phyloP scores from a whole-genome alignment of 2,113 vertebrate species.

The Osmerus eperlanus region DNA sequence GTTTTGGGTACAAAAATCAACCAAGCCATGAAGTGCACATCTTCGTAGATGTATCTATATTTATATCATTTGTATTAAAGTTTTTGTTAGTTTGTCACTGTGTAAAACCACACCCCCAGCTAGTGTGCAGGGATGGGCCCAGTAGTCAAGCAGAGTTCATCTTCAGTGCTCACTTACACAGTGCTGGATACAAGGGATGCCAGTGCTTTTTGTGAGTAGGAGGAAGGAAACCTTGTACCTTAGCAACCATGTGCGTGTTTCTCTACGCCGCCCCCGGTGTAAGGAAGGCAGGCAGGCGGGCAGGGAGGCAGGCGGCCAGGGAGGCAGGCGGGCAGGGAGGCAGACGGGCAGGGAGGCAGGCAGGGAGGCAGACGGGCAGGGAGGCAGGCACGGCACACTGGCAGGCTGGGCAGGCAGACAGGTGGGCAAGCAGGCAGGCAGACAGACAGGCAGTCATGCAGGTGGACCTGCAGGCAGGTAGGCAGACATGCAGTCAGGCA shows the following conservation, averaged over 20 bases:
- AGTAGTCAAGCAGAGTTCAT: conserved; percentile 65
- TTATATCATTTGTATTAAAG: no score
- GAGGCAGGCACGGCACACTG: no score
- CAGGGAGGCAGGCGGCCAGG: conserved; percentile 24
- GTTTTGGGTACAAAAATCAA: no score
- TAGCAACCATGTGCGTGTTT: conserved; percentile 76
- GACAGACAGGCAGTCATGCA: no score
- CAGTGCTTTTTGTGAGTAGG: conserved; percentile 72
- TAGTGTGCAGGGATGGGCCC: conserved; percentile 54
- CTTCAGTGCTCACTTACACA: conserved; percentile 35
- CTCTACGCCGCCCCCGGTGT: conserved; percentile 63
- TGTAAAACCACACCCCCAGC: neutral
- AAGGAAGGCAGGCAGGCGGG: conserved; percentile 52
- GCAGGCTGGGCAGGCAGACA: no score
- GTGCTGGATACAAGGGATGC: conserved; percentile 59
- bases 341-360: conserved; percentile 12
- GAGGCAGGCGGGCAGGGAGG: neutral
- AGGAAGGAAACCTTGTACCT: conserved; percentile 78
- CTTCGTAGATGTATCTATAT: no score
- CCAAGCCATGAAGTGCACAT: no score
- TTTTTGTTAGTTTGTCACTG: neutral
- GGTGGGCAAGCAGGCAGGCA: no score
- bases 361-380: neutral
- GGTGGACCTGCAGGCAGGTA: no score
- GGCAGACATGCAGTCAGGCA: neutral